These are phyloP conservation scores for Ceramica pisi DNA, from an alignment of 2,888 invertebrate genomes.

Conservation along the genomic window DNA sequence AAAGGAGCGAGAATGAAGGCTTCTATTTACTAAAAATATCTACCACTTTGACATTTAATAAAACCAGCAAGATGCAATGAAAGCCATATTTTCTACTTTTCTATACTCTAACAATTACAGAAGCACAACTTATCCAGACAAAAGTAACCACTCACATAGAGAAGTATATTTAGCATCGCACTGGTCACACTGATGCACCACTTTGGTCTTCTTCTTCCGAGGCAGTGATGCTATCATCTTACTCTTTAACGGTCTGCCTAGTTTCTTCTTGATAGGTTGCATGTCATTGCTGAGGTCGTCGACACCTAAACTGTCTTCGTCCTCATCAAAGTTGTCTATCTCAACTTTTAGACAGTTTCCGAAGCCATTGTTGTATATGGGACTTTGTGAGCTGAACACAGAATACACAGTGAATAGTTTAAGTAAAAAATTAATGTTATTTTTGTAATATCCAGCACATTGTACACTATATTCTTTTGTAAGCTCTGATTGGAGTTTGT, in stretches of 20 bases:
- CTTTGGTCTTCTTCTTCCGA: constrained; percentile 71
- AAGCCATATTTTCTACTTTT: too few relatives aligned
- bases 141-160: constrained; percentile 71
- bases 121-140: neutral
- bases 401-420: neutral
- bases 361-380: constrained; percentile 74
- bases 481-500: too few relatives aligned
- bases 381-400: constrained; percentile 76
- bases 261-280: constrained; percentile 65
- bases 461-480: too few relatives aligned
- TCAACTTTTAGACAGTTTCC: constrained; percentile 72
- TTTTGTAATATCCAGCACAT: neutral
- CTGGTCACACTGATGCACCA: constrained; percentile 83
- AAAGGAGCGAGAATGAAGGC: too few relatives aligned
- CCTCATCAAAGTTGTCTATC: constrained; percentile 73
- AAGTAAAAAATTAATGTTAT: neutral
- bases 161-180: constrained; percentile 84
- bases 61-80: neutral
- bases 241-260: constrained; percentile 59
- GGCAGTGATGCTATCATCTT: constrained; percentile 65
- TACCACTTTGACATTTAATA: too few relatives aligned
- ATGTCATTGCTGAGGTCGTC: constrained; percentile 69
- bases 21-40: too few relatives aligned
- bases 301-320: constrained; percentile 69
- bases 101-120: neutral